Percentiles rank a stretch among this genome's conserved stretches.
These are phyloP conservation scores for Premnoplex brunnescens DNA, from an alignment of 2,797 vertebrate genomes.

Conservation along the genomic window DNA sequence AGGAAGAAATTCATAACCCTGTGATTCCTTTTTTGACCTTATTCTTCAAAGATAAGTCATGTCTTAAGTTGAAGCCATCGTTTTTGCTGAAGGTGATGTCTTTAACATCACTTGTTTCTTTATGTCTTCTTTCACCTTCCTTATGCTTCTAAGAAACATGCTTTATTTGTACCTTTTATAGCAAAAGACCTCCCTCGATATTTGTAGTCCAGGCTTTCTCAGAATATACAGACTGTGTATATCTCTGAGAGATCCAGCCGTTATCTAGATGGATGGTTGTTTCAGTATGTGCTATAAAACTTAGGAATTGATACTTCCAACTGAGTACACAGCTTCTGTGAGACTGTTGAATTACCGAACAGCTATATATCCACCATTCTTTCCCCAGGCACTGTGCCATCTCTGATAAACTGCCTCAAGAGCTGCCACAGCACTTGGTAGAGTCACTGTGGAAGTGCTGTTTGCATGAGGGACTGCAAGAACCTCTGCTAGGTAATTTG, in stretches of 20 bases:
- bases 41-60: neutral
- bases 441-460: neutral
- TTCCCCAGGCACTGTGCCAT: neutral
- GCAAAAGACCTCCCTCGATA: neutral
- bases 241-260: neutral
- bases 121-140: neutral
- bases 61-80: neutral
- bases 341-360: neutral
- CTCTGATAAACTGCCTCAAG: neutral
- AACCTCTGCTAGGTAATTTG: neutral
- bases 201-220: neutral
- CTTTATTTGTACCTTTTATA: neutral
- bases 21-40: neutral
- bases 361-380: neutral
- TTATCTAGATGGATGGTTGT: neutral
- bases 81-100: neutral
- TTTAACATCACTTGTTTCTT: neutral
- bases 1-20: neutral
- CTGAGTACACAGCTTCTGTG: neutral
- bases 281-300: slow-evolving; percentile 1
- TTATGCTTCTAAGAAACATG: neutral
- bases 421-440: neutral
- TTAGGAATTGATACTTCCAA: neutral
- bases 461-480: neutral
- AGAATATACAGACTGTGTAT: neutral